Conservation (phyloP, 2,888 invertebrate species). For the Catocala nupta region DNA sequence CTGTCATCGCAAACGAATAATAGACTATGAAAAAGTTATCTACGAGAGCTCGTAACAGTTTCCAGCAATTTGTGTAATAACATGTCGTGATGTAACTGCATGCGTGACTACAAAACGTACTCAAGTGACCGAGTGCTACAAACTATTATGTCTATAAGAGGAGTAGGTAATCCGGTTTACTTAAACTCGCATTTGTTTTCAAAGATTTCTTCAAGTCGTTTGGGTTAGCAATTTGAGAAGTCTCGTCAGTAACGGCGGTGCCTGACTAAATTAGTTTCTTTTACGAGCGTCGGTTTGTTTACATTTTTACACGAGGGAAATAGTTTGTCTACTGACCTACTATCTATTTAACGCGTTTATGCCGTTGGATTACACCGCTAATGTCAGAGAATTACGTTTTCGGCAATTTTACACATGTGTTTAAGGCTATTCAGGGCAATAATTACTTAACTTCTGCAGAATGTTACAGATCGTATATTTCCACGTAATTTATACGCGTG, state of each 20-base stretch:
- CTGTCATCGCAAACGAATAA: slow-evolving; percentile 29
- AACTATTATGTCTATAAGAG: slow-evolving; percentile 43
- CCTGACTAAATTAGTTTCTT: slow-evolving; percentile 70
- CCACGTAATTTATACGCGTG: slow-evolving; percentile 30
- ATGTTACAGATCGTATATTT: slow-evolving; percentile 30
- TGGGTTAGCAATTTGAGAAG: slow-evolving; percentile 54
- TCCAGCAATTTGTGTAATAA: slow-evolving; percentile 31
- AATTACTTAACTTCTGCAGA: slow-evolving; percentile 26
- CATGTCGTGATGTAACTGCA: slow-evolving; percentile 39
- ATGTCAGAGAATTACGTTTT: slow-evolving; percentile 8
- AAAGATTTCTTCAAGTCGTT: slow-evolving; percentile 49
- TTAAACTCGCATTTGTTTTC: slow-evolving; percentile 50
- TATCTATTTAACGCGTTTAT: slow-evolving; percentile 51
- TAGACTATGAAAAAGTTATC: slow-evolving; percentile 15
- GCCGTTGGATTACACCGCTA: slow-evolving; percentile 28
- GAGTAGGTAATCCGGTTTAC: slow-evolving; percentile 41
- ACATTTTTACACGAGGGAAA: slow-evolving; percentile 66
- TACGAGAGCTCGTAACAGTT: slow-evolving; percentile 10
- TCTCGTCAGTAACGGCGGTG: slow-evolving; percentile 52
- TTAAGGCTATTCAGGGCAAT: slow-evolving; percentile 22
- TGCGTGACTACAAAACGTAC: slow-evolving; percentile 46
- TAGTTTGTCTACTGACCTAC: slow-evolving; percentile 68
- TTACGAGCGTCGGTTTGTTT: slow-evolving; percentile 70
- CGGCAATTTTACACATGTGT: slow-evolving; percentile 26
- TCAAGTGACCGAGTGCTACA: slow-evolving; percentile 45